These are phyloP conservation scores for Isichthys henryi DNA, from an alignment of 2,113 vertebrate species.

Conservation along the genomic window DNA sequence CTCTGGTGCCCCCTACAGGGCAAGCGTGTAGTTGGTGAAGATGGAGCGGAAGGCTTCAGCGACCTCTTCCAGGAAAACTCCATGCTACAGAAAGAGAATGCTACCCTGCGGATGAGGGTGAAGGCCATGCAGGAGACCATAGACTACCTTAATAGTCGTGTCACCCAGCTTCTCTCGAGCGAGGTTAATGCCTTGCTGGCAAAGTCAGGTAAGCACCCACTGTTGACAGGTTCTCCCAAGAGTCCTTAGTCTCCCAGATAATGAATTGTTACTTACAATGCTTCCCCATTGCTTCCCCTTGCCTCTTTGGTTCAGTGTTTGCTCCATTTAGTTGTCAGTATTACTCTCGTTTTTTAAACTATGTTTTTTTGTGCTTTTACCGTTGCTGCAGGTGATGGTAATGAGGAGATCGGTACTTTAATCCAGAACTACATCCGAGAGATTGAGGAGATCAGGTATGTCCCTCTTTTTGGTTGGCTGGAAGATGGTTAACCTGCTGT, in stretches of 20 bases:
- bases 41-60: conserved; percentile 77
- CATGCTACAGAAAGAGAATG: conserved; percentile 87
- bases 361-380: not conserved
- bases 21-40: conserved; percentile 81
- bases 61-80: conserved; percentile 85
- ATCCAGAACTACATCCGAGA: conserved; percentile 96
- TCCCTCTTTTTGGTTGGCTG: not conserved
- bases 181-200: conserved; percentile 80
- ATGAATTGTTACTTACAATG: not conserved
- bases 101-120: conserved; percentile 76
- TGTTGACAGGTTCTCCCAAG: not conserved
- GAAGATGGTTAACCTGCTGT: not conserved
- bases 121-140: conserved; percentile 98
- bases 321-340: not conserved
- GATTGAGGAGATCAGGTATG: conserved; percentile 86
- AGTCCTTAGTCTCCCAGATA: not conserved
- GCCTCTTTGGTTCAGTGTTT: not conserved
- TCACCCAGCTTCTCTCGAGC: conserved; percentile 87
- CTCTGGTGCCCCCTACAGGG: conserved; percentile 59
- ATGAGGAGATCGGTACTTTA: conserved; percentile 80
- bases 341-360: not conserved
- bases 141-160: conserved; percentile 81
- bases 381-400: conserved; percentile 70
- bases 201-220: conserved; percentile 71
- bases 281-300: not conserved